phyloP scores from a whole-genome alignment of 2,797 vertebrate genomes.

The Epinephelus coioides region DNA sequence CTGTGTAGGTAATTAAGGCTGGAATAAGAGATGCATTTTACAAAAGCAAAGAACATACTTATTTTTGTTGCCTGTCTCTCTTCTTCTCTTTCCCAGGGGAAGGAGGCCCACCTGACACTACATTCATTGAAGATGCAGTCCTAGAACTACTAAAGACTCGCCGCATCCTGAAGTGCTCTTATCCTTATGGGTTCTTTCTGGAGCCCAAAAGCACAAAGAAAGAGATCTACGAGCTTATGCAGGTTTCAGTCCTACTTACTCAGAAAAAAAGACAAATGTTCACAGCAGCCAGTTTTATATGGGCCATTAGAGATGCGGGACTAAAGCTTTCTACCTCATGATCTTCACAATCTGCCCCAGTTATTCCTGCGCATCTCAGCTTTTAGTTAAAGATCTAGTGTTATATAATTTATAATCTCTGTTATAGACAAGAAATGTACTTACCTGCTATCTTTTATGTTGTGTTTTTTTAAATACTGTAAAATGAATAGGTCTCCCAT shows the following conservation, averaged over 20 bases:
- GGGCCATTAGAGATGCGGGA: slow-evolving; percentile 50
- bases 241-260: slow-evolving; percentile 84
- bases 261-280: slow-evolving; percentile 57
- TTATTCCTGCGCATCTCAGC: slow-evolving; percentile 48
- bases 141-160: slow-evolving; percentile 97
- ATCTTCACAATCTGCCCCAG: slow-evolving; percentile 36
- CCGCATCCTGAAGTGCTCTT: slow-evolving; percentile 99
- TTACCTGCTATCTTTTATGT: slow-evolving; percentile 33
- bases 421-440: slow-evolving; percentile 12
- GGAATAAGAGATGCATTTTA: slow-evolving; percentile 11
- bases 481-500: slow-evolving; percentile 13
- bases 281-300: slow-evolving; percentile 40
- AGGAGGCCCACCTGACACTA: slow-evolving; percentile 96
- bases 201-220: slow-evolving; percentile 99
- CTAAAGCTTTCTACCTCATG: slow-evolving; percentile 44
- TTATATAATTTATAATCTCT: slow-evolving; percentile 35
- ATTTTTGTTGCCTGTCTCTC: slow-evolving; percentile 20
- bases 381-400: slow-evolving; percentile 45
- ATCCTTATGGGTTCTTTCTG: slow-evolving; percentile 98
- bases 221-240: slow-evolving; percentile 99
- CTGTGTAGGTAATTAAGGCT: slow-evolving; percentile 14
- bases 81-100: slow-evolving; percentile 85
- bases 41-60: slow-evolving; percentile 14
- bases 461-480: slow-evolving; percentile 15
- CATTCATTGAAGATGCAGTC: slow-evolving; percentile 99